Conservation (phyloP, 2,888 invertebrate genomes). For the Heteromurus nitidus region DNA sequence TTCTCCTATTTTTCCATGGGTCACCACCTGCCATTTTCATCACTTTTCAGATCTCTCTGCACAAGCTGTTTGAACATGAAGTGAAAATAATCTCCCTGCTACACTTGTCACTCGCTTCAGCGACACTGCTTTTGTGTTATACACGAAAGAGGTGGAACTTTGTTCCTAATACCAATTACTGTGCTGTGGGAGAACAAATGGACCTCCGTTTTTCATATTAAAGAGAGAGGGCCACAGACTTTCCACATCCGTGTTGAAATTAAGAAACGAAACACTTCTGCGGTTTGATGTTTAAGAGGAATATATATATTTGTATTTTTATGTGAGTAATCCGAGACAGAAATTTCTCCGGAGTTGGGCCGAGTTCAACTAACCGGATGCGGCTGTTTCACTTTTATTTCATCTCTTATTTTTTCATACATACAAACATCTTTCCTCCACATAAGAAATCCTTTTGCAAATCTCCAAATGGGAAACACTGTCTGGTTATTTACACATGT, state of each 20-base stretch:
- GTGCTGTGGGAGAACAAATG: neutral
- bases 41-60: conserved; percentile 28
- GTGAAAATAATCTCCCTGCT: neutral
- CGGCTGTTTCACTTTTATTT: conserved; percentile 28
- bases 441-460: conserved; percentile 34
- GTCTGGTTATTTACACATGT: conserved; percentile 44
- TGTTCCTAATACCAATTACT: conserved; percentile 6
- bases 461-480: conserved; percentile 31
- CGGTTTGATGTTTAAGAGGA: neutral
- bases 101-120: conserved; percentile 50
- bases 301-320: conserved; percentile 14
- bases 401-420: conserved; percentile 47
- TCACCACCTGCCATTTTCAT: conserved; percentile 63
- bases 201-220: neutral
- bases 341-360: conserved; percentile 41
- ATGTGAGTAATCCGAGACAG: neutral
- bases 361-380: conserved; percentile 52
- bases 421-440: conserved; percentile 38
- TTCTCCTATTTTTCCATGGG: conserved; percentile 62
- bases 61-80: conserved; percentile 14
- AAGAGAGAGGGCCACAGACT: neutral
- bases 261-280: conserved; percentile 3
- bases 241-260: conserved; percentile 11
- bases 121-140: neutral
- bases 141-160: neutral